These are phyloP conservation scores for Nomada ruficornis DNA, from an alignment of 2,888 invertebrate genomes.

Conservation along the genomic window DNA sequence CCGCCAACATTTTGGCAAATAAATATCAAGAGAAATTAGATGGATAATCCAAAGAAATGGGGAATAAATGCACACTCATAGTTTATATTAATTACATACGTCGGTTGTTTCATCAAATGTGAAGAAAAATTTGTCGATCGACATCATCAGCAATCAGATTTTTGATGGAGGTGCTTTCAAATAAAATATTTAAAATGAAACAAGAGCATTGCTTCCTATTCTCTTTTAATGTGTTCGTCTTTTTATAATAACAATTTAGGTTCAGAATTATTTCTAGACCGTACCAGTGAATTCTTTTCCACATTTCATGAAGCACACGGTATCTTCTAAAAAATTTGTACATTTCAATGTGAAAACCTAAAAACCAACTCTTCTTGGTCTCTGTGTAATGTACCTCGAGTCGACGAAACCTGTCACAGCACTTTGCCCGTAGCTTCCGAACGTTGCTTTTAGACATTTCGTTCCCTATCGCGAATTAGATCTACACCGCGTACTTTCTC, in stretches of 20 bases:
- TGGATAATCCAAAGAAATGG: neutral
- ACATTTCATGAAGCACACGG: neutral
- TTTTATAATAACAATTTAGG: too few species aligned
- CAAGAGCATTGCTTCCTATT: too few species aligned
- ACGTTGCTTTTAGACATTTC: conserved; percentile 37
- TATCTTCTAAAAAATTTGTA: neutral
- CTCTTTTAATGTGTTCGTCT: too few species aligned
- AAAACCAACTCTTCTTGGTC: conserved; percentile 21
- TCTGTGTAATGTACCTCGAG: conserved; percentile 18
- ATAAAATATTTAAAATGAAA: too few species aligned
- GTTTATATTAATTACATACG: neutral
- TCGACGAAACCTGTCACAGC: conserved; percentile 35
- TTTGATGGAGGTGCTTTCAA: too few species aligned
- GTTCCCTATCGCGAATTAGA: conserved; percentile 13
- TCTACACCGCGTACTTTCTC: neutral
- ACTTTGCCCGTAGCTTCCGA: conserved; percentile 43
- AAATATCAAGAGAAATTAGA: too few species aligned
- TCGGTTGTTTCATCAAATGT: neutral
- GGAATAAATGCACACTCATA: neutral
- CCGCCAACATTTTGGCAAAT: too few species aligned
- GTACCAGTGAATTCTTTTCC: neutral
- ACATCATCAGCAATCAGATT: too few species aligned
- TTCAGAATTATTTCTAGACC: neutral
- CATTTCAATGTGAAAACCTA: conserved; percentile 1
- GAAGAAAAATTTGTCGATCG: neutral